These are phyloP conservation scores for Nymphalis c-album DNA, from an alignment of 2,888 invertebrate genomes.

Conservation along the genomic window DNA sequence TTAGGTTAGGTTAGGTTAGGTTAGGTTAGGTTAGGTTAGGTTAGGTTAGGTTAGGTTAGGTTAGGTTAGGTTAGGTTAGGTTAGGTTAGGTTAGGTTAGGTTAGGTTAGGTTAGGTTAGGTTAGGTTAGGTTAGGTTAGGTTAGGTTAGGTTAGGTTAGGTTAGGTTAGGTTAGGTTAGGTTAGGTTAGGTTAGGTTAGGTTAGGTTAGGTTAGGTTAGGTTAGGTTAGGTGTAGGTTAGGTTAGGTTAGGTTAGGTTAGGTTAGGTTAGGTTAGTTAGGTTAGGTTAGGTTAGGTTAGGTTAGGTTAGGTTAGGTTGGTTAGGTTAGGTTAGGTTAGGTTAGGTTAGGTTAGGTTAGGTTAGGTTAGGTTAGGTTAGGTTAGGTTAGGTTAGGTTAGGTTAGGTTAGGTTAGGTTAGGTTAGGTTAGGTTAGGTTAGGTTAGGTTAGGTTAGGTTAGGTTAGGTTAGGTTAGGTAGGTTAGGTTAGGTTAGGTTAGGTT, in stretches of 20 bases:
- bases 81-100: background rate
- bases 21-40: slow-evolving; percentile 5
- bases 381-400: slow-evolving; percentile 5
- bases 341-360: background rate
- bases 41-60: background rate
- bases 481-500: slow-evolving; percentile 8
- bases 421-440: background rate
- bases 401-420: slow-evolving; percentile 8
- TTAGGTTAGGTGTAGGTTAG: background rate
- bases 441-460: slow-evolving; percentile 6
- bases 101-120: background rate
- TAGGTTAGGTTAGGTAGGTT: slow-evolving; percentile 7
- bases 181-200: slow-evolving; percentile 1
- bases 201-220: background rate
- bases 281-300: background rate
- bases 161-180: slow-evolving; percentile 7
- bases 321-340: background rate
- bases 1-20: slow-evolving; percentile 8
- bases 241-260: background rate
- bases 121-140: no score
- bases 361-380: no score
- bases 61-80: slow-evolving; percentile 2
- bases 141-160: slow-evolving; percentile 2
- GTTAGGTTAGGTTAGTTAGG: background rate
- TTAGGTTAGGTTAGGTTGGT: background rate